Evolutionary conservation across 1,140 invertebrate genomes (phyloP), one percentile per base, ranked within the genome.

Genomic region (Agrypnia vestita): DNA sequence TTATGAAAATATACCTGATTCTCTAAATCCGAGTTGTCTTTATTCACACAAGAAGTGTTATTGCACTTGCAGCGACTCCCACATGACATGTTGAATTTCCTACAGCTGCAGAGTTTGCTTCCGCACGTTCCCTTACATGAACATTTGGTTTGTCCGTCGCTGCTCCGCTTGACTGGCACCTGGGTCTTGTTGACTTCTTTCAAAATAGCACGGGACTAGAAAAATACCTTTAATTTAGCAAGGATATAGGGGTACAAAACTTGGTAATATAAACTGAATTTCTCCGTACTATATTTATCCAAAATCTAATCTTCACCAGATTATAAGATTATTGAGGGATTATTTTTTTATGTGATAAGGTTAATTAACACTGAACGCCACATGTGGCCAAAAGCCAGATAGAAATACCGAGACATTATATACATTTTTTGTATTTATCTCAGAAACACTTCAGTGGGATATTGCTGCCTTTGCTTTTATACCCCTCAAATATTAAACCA

Each of bases 71-170:
- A 94, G 4, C 83, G 76, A 35, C 84, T 81, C 0, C 79, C 82
- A 84, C 93, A 94, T 6, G 84, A 77, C 3, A 76, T 73, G 1
- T 83, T 85, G 19, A 88, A 84, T 84, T 92, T 93, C 3, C 89
- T 85, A 81, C 93, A 94, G 10, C 89, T 87, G 85, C 93, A 94
- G 17, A 91, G 80, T 76, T 90, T 90, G 21, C 88, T 90, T 76
- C 86, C 84, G 84, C 93, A 94, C 67, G 88, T 88, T 4, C 90
- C 91, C 85, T 92, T 92, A 82, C 93, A 94, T 9, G 85, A 84
- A 84, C 93, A 94, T 83, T 89, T 90, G n/a, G 90, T 81, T 0
- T 88, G 82, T 13, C 90, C 92, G 72, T 91, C 90, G 19, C 87
- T 90, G 44, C 86, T 85, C 17, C 91, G 88, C 86, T 93, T 92